Conservation (phyloP, 2,113 vertebrate genomes). For the Fulica atra region DNA sequence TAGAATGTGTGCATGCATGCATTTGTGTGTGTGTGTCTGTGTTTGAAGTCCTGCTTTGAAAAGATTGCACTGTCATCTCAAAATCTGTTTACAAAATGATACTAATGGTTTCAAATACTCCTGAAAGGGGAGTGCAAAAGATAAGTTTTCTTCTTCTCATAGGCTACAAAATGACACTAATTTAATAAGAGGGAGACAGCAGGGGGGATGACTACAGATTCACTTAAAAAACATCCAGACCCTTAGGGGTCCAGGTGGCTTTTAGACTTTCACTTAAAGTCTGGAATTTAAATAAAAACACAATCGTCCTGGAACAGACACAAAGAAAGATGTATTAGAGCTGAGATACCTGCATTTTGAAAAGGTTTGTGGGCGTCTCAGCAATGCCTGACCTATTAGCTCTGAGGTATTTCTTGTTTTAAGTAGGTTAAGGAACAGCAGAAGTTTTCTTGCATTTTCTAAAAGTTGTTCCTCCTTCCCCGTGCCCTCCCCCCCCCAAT, state of each 20-base stretch:
- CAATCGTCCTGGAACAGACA: constrained; percentile 8
- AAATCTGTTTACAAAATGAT: constrained; percentile 56
- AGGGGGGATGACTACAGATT: background rate
- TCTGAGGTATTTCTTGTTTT: constrained; percentile 7
- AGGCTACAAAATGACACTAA: constrained; percentile 5
- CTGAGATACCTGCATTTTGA: background rate
- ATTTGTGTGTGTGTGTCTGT: background rate
- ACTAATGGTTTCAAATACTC: constrained; percentile 31
- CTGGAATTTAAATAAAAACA: constrained; percentile 45
- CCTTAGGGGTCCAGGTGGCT: background rate
- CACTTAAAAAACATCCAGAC: constrained; percentile 2
- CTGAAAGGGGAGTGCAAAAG: background rate
- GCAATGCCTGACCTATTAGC: background rate
- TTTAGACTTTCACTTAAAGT: background rate
- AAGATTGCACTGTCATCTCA: constrained; percentile 34
- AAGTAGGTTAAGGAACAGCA: constrained; percentile 15
- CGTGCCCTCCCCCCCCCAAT: background rate
- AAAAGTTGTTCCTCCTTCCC: background rate
- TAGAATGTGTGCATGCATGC: background rate
- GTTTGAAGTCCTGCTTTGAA: constrained; percentile 39
- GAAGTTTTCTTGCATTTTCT: background rate
- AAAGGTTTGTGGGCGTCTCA: background rate
- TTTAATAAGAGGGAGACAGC: constrained; percentile 36
- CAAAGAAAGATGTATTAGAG: background rate
- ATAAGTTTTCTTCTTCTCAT: constrained; percentile 15